Evolutionary conservation across 2,888 invertebrate genomes (phyloP).

Genomic region (Tiphia femorata): DNA sequence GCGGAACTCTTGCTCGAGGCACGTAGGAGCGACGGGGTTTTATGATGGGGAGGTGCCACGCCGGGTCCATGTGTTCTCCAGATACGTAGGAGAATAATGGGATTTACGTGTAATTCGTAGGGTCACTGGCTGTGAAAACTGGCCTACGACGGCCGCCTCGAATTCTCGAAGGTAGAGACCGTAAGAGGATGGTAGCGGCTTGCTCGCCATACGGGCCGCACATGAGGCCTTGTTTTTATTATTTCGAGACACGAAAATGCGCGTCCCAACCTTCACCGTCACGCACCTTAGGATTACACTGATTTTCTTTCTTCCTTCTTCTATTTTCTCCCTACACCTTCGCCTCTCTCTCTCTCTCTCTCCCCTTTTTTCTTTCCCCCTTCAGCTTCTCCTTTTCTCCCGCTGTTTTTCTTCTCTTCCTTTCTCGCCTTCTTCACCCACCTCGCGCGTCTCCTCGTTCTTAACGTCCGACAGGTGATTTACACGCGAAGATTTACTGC

Average conservation of each 20-base stretch:
- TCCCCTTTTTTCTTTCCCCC: conserved; percentile 21
- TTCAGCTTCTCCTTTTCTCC: neutral
- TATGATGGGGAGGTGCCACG: conserved; percentile 23
- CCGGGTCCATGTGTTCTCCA: conserved; percentile 49
- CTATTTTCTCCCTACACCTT: neutral
- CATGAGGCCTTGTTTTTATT: conserved; percentile 23
- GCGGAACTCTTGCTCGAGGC: conserved; percentile 14
- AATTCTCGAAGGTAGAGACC: conserved; percentile 23
- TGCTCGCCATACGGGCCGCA: conserved; percentile 45
- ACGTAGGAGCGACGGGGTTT: conserved; percentile 29
- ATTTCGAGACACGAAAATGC: conserved; percentile 32
- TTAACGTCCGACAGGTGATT: conserved; percentile 59
- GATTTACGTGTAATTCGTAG: conserved; percentile 51
- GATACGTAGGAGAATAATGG: conserved; percentile 47
- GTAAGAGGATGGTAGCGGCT: conserved; percentile 4
- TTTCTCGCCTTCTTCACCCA: neutral
- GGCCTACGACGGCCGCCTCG: conserved; percentile 1
- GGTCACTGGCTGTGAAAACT: conserved; percentile 21
- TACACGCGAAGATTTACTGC: conserved; percentile 60
- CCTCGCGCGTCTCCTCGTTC: conserved; percentile 24
- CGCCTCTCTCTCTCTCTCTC: conserved; percentile 1
- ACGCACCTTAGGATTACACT: conserved; percentile 43
- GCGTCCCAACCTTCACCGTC: conserved; percentile 18
- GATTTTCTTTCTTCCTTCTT: conserved; percentile 16
- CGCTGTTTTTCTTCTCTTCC: neutral